Evolutionary conservation across 2,797 vertebrate species (phyloP), one percentile per base, ranked within the genome.

Genomic region (Sebastes taczanowskii): DNA sequence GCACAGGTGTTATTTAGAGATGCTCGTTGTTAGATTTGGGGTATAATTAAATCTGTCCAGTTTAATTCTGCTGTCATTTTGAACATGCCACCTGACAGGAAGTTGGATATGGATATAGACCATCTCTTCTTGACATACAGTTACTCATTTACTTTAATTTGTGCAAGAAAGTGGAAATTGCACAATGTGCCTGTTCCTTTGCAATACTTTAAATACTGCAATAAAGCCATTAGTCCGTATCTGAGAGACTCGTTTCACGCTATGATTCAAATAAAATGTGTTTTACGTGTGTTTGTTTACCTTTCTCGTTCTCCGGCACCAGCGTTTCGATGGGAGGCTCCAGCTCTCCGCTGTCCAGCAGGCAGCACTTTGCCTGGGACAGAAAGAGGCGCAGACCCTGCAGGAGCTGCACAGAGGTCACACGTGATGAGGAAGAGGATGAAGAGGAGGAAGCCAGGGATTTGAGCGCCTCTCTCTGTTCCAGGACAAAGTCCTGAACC

Each of bases 241-340:
- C 34, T 38, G 1, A 29, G 22, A 18, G 14, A 52, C 1, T 5
- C 1, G 5, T 7, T 42, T 14, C 7, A 34, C 7, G 22, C 27
- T 11, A n/a, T 16, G 2, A 20, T 13, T 63, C 7, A 34, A 32
- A 55, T 56, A 4, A 23, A 22, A 66, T 27, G 20, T 38, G 3
- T 69, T 55, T 53, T 22, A 22, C 23, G 27, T 32, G n/a, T 14
- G 4, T 71, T 65, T 29, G 16, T 67, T 82, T 89, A 97, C 97
- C 97, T 94, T 96, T 96, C 86, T 97, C 96, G 1, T 93, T 93
- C 0, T 97, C 96, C 0, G 96, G 94, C 61, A 97, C 94, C 80
- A 97, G 93, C 4, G 95, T 96, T 76, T 97, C 96, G 0, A 96
- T 94, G 14, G 96, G 95, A 30, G 97, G 96, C 71, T 97, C 96